Base-by-base conservation (phyloP, 2,113 vertebrate species). In the Lipotes vexillifer region DNA sequence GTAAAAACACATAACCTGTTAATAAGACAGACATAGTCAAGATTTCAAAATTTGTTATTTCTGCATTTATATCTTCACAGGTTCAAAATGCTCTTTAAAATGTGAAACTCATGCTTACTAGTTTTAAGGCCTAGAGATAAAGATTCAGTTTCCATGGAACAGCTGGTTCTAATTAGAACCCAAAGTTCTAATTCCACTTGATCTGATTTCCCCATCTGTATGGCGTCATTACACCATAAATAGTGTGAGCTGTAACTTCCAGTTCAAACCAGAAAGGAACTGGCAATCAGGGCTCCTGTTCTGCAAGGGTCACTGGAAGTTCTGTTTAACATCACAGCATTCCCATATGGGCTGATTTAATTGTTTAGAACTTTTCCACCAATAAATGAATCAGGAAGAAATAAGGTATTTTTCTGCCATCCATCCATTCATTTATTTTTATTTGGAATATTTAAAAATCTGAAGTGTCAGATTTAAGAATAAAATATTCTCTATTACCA, bases 121-220 rank as follows among this genome's bases (percentile, higher is more conserved):
- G 93, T 94, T 92, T 95, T 87, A 89, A 94, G 86, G 18, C 81
- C 44, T 31, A 36, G 52, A 92, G 75, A 96, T 75, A 89, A 93
- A 96, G 95, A 95, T 23, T 4, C 61, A 31, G 72, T 55, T 23
- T 55, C 59, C 84, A 59, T 8, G 13, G 68, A 97, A 97, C 97
- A 97, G 97, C 97, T 98, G 97, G 97, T 96, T 97, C 95, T 97
- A 98, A 98, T 97, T 98, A 98, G 96, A 97, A 97, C 55, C 92
- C 69, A 72, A 94, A 96, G 80, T 97, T 92, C 93, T 97, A 95
- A 96, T 95, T 95, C 95, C 74, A 95, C 84, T 97, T 93, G 93
- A 96, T 97, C 97, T 95, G 89, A 94, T 92, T 93, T 97, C 44
- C 89, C 95, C 97, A 96, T 97, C 97, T 97, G 95, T 88, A 96